A percentile compares a stretch with the other conserved stretches of the same genome.
These are phyloP conservation scores for Cathartes aura DNA, from an alignment of 2,113 vertebrate species.

Conservation along the genomic window DNA sequence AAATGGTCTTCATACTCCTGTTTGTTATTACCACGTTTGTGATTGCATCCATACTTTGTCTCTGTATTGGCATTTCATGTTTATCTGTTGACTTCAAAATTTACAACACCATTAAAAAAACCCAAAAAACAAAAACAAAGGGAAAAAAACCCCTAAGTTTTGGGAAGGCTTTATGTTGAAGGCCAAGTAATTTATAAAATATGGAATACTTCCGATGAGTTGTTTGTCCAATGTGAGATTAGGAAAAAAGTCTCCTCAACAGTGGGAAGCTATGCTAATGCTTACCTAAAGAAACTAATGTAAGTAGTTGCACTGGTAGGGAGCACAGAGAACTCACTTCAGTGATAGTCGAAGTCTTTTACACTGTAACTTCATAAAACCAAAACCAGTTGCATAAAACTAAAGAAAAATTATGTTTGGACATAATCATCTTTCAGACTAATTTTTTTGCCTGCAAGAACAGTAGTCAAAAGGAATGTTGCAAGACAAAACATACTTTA, in stretches of 20 bases:
- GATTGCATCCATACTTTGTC: background rate
- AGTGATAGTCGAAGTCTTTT: background rate
- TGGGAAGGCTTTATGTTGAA: background rate
- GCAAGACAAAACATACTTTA: background rate
- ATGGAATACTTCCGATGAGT: background rate
- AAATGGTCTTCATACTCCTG: background rate
- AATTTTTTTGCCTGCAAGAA: background rate
- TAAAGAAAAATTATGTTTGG: background rate
- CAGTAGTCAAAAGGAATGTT: background rate
- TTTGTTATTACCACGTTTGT: background rate
- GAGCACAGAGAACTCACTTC: background rate
- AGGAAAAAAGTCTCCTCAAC: background rate
- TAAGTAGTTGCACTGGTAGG: background rate
- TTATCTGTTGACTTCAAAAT: background rate
- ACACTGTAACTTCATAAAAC: background rate
- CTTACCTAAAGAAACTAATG: background rate
- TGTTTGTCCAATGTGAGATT: background rate
- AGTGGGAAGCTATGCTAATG: background rate
- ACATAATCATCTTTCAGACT: background rate
- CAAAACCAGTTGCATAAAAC: background rate
- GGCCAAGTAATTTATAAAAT: background rate
- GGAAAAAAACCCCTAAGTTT: background rate
- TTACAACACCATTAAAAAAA: background rate
- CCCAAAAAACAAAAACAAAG: background rate
- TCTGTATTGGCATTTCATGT: background rate